phyloP scores from a whole-genome alignment of 1,140 invertebrate species.

The Eriocheir sinensis region DNA sequence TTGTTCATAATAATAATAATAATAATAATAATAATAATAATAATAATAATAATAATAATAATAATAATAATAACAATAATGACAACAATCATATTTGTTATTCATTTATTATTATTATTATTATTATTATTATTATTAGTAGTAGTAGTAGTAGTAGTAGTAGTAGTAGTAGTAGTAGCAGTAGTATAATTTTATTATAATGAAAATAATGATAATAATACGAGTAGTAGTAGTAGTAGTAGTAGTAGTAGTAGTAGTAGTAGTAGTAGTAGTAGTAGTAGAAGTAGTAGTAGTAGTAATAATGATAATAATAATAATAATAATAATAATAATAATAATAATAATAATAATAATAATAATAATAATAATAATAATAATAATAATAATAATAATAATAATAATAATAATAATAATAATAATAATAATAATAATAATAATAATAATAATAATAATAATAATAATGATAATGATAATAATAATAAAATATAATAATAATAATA shows the following conservation, averaged over 20 bases:
- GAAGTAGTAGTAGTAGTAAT: neutral
- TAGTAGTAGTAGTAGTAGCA: no score
- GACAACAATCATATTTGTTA: no score
- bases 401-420: neutral
- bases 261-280: neutral
- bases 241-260: neutral
- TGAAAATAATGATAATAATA: no score
- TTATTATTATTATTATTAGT: no score
- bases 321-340: neutral
- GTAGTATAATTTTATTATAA: neutral
- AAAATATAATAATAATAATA: neutral
- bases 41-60: no score
- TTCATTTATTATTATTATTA: no score
- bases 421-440: neutral
- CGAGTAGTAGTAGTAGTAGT: no score
- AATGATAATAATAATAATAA: neutral
- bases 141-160: no score
- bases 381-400: neutral
- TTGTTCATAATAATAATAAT: no score
- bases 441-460: neutral
- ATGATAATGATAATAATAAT: neutral
- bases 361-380: neutral
- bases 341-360: neutral
- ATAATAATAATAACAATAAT: no score
- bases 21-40: no score